Evolutionary conservation across 2,797 vertebrate species (phyloP).

Genomic region (Lithobates sylvaticus): DNA sequence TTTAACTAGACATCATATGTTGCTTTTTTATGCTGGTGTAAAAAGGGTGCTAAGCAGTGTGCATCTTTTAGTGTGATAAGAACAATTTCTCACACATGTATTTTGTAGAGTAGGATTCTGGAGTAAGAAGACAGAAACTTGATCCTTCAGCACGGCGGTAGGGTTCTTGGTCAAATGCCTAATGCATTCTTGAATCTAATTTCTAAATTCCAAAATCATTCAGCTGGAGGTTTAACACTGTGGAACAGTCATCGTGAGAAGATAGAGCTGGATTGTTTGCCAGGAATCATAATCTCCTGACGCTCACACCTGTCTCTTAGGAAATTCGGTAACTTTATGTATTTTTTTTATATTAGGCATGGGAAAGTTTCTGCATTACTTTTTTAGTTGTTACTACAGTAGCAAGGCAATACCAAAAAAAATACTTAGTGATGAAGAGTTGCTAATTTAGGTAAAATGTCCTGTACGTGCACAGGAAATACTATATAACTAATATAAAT

Average conservation of each 20-base stretch:
- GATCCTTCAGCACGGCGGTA: slow-evolving; percentile 51
- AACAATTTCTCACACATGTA: slow-evolving; percentile 21
- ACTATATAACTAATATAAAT: too few relatives aligned
- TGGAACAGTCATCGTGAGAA: slow-evolving; percentile 51
- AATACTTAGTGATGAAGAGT: too few relatives aligned
- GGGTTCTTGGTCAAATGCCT: slow-evolving; percentile 54
- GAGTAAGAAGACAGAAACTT: background rate
- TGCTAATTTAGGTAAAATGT: too few relatives aligned
- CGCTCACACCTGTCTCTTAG: slow-evolving; percentile 43
- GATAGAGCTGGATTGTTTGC: slow-evolving; percentile 29
- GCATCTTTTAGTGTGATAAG: background rate
- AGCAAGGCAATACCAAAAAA: background rate
- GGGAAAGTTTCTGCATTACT: slow-evolving; percentile 8
- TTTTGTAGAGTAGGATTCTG: slow-evolving; percentile 9
- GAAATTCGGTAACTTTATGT: slow-evolving; percentile 11
- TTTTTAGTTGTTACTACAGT: background rate
- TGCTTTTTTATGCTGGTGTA: background rate
- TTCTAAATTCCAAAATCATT: slow-evolving; percentile 53
- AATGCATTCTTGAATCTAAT: slow-evolving; percentile 56
- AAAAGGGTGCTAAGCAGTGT: background rate
- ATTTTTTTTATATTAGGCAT: slow-evolving; percentile 34
- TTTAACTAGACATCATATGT: background rate
- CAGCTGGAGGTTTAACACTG: slow-evolving; percentile 30
- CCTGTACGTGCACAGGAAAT: too few relatives aligned
- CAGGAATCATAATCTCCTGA: slow-evolving; percentile 8